Evolutionary conservation across 2,888 invertebrate genomes (phyloP), one percentile per base, ranked within the genome.

Genomic region (Agrotis puta): DNA sequence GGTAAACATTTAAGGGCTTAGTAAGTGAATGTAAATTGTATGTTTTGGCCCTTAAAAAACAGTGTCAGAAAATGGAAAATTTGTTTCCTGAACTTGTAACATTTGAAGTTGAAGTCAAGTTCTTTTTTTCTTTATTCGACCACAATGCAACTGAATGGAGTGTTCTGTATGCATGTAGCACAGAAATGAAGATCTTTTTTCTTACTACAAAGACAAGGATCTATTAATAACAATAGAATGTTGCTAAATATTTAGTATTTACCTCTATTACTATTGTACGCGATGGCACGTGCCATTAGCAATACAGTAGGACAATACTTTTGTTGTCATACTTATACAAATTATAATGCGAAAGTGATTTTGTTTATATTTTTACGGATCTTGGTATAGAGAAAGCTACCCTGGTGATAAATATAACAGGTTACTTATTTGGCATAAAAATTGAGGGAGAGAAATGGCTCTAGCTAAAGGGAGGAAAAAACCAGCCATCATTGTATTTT

Each of bases 101-200:
- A 33, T 33, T 7, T 33, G 33, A 33, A 33, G 33, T 33, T 33
- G 33, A 33, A 33, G 7, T 1, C 33, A 39, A 2, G 48, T 22
- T 16, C 33, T 39, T 54, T n/a, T 24, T 45, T 53, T 45, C 1
- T 33, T 71, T 39, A 24, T 24, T 20, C 4, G 6, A 48, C 6
- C 18, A 56, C 3, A 43, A 5, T 45, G 11, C 20, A 22, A 18
- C 14, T 22, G n/a, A 11, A n/a, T 20, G 2, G 5, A 68, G 18
- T 7, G n/a, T 47, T n/a, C 22, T 47, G 18, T 13, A 24, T 45
- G 16, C 4, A 56, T 3, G 33, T 33, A 7, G 64, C 13, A 68
- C 24, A 45, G 64, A 68, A 13, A 53, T 57, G 33, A 61, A 80
- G 54, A 53, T 39, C 39, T 58, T 67, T 81, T 56, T 82, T 62